Evolutionary conservation across 2,113 vertebrate species (phyloP), one percentile per base, ranked within the genome.

Genomic region (Burhinus oedicnemus): DNA sequence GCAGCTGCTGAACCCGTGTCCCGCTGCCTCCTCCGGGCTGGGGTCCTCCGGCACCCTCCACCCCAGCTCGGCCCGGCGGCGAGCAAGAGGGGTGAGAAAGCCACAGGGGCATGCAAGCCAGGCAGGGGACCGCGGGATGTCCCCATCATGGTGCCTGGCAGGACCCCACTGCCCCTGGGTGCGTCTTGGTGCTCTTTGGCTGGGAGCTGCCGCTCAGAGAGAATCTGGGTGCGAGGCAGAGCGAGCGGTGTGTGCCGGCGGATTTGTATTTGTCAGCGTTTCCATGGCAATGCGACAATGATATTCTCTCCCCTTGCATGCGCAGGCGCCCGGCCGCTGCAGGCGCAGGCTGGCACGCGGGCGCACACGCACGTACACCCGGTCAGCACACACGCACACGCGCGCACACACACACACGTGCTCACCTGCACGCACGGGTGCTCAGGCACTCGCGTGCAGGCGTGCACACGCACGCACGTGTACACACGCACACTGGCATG

Each of bases 251-350:
- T n/a, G 82, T 84, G 47, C 14, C 5, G 25, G 68, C 40, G 11
- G 38, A n/a, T 95, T 84, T 84, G 87, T 88, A 72, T 93, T 25
- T 93, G 96, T 69, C 96, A 76, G 79, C 11, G 96, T 98, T 97
- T 83, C 97, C 91, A 97, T 97, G 97, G 83, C 95, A 34, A 97
- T 75, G 78, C 8, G 77, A 64, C 61, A 16, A 15, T 16, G 60
- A 18, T 6, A 36, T 17, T 25, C 84, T 68, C 40, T 72, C 83
- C 92, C 88, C 68, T 34, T 21, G 78, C 27, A 30, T 42, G 21
- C 21, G 21, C 49, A 38, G 8, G 26, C 69, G 68, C 47, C 19
- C 47, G 47, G 47, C 47, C 22, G 49, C 49, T 23, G 49, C 82
- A 9, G 25, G 23, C 45, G 27, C n/a, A 3, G 64, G 71, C 65